Evolutionary conservation across 2,113 vertebrate species (phyloP), one percentile per base, ranked within the genome.

Genomic region (Hiodon tergisus): DNA sequence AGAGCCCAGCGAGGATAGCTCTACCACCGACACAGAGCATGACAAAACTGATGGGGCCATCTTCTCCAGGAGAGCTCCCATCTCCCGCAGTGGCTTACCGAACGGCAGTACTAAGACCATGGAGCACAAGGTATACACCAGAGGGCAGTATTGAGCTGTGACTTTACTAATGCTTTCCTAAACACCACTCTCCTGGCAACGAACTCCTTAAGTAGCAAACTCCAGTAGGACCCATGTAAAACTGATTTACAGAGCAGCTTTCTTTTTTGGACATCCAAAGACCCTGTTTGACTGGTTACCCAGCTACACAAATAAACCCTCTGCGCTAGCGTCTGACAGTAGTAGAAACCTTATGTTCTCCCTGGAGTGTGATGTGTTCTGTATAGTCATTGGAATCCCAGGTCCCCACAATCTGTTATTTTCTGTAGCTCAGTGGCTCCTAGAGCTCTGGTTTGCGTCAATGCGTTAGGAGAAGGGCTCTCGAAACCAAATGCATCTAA

Each of bases 71-170:
- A 81, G 47, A 31, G 72, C 63, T 53, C 80, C 62, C 13, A 5
- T 17, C 53, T 74, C 86, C 71, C 50, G 52, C 16, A 78, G 78
- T n/a, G 77, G 63, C 16, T 59, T 83, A 11, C 62, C 71, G 14
- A 84, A 85, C 3, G 75, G 84, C 82, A 67, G 51, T 4, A 3
- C 78, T 5, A 81, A 75, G 52, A 76, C 73, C 17, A 80, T 77
- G 48, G 81, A 75, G 62, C 78, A 83, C 71, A 81, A 89, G 89
- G 89, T 89, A 82, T 10, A 85, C 89, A 86, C 88, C 81, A 89
- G 89, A 85, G 82, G 81, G 87, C 11, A 77, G 60, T 85, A 76
- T 84, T 84, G 78, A 82, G 84, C 85, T 78, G 13, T 63, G 4
- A 6, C 60, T 4, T 13, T 54, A 5, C 2, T n/a, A 1, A 6